Evolutionary conservation across 2,888 invertebrate species (phyloP), one percentile per base, ranked within the genome.

Genomic region (Nomada ruficornis): DNA sequence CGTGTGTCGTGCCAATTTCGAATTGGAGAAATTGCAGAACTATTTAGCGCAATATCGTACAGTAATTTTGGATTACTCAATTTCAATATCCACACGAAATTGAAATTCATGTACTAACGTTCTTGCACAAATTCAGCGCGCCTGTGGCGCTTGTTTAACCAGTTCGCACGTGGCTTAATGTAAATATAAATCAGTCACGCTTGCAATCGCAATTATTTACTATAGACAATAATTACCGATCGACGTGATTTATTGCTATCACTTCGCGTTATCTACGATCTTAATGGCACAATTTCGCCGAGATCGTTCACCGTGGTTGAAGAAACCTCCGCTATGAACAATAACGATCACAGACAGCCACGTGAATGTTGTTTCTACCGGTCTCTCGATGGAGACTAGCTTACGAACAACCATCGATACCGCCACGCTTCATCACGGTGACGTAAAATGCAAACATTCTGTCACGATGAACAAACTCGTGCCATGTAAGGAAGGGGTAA

Each of bases 151-250:
- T 15, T 54, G 64, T 74, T 74, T 55, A 50, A 68, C 67, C 67
- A 68, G n/a, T 57, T 79, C 62, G 44, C 62, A 2, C 72, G 23
- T 65, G 67, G 42, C 42, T 67, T 62, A 67, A 80, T 52, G 63
- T 63, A 79, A 72, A 79, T 52, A 72, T 72, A 80, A 72, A 68
- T 72, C 80, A 62, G 47, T 71, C 52, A 20, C 11, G 26, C 42
- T 11, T 20, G 23, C 71, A 72, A 72, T 72, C 72, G 57, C 50
- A 68, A 75, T 81, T 75, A 82, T 63, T 71, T 67, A 52, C 67
- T 62, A 69, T 80, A 55, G 80, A 69, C 68, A 69, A 81, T 64
- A 80, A 81, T 80, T 74, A 65, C 64, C 69, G 57, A 68, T 64
- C 63, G 10, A 2, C 26, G 11, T 69, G 73, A 72, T 59, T 54